Conservation (phyloP, 2,888 invertebrate genomes). For the Caenorhabditis sp. region DNA sequence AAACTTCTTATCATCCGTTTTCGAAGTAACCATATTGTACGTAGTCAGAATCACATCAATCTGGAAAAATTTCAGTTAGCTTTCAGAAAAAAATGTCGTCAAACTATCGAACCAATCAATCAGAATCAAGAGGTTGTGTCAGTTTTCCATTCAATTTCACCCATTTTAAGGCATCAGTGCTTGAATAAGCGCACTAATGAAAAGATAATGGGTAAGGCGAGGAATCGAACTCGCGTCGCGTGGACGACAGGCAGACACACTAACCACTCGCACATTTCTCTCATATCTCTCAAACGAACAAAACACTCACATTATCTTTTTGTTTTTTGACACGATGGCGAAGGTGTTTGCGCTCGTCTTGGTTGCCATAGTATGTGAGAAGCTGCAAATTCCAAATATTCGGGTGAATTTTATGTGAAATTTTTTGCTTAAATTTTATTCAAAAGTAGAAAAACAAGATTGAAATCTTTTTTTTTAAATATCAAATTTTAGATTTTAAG, state of each 20-base stretch:
- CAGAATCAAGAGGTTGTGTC: not conserved
- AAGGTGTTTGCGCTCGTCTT: constrained; percentile 59
- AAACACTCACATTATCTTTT: constrained; percentile 37
- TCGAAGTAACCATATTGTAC: constrained; percentile 82
- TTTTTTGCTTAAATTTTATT: not conserved
- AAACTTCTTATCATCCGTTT: constrained; percentile 88
- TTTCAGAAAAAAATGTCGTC: not conserved
- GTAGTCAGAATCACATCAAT: constrained; percentile 64
- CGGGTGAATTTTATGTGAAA: no score
- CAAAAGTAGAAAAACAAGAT: not conserved
- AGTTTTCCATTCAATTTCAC: constrained; percentile 9
- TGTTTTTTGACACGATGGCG: constrained; percentile 56
- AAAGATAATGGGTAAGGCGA: constrained; percentile 30
- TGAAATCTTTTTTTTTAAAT: no score
- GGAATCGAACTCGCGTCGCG: constrained; percentile 10
- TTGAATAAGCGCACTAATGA: constrained; percentile 17
- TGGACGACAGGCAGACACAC: not conserved
- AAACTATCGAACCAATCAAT: not conserved
- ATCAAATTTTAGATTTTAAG: no score
- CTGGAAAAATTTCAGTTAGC: constrained; percentile 23
- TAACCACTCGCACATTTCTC: not conserved
- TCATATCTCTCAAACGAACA: not conserved
- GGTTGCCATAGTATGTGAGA: constrained; percentile 66
- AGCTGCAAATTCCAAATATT: constrained; percentile 34
- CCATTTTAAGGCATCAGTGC: constrained; percentile 38